Evolutionary conservation across 2,888 invertebrate genomes (phyloP), one percentile per base, ranked within the genome.

Genomic region (Steinernema hermaphroditum): DNA sequence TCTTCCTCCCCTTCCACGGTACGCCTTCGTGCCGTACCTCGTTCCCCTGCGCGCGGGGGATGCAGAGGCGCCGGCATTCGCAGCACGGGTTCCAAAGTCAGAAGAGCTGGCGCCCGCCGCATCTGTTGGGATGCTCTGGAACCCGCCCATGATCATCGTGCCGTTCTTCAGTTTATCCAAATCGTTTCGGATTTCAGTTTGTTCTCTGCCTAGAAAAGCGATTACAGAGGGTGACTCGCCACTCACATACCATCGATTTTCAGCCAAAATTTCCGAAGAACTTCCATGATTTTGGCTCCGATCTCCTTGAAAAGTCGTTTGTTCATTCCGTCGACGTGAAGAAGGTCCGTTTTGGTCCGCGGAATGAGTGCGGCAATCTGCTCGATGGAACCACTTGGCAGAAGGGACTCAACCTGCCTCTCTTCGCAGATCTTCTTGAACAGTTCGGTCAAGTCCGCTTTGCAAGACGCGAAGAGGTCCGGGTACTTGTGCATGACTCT

Each of bases 331-430:
- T 83, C 83, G 19, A 79, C 77, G 71, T 81, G 75, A n/a, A 86
- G 78, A 9, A 86, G 75, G 24, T 86, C 86, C 14, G 84, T 83
- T 49, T 83, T 80, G 6, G 85, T 86, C 24, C 86, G 77, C n/a
- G 86, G 86, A 70, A 86, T 71, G 22, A 82, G 71, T 0, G 83
- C 82, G 16, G 85, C 85, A 14, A 86, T 78, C 78, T 84, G 82
- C 62, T 84, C 83, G 46, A 84, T 72, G 43, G 83, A 24, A 32
- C 44, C 12, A n/a, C 2, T 8, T 54, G 32, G 9, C n/a, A 68
- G n/a, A 14, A 71, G 72, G 27, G 49, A 77, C 77, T 76, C 32
- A 2, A 82, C 70, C 8, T 76, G 72, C 14, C 78, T 68, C 43
- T 78, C 76, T 2, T 70, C 72, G 0, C 82, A 82, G 1, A 82